Evolutionary conservation across 2,888 invertebrate species (phyloP).

Genomic region (Chesias legatella): DNA sequence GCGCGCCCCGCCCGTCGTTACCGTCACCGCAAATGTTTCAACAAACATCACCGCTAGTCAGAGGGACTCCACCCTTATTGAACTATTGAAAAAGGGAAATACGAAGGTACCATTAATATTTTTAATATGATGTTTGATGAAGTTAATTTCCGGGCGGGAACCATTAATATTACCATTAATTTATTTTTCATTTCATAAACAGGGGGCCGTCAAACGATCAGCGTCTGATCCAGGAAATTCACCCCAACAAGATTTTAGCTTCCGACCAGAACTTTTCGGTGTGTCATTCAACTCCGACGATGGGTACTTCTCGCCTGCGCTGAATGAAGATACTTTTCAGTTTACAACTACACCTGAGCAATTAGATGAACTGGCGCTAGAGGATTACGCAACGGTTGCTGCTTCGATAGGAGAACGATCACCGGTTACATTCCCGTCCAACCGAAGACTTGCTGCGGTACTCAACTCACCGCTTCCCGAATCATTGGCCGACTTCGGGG

Average conservation of each 20-base stretch:
- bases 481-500: slow-evolving; percentile 90
- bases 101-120: slow-evolving; percentile 65
- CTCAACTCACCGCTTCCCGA: slow-evolving; percentile 89
- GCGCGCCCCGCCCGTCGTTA: slow-evolving; percentile 63
- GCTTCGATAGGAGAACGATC: slow-evolving; percentile 80
- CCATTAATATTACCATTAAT: slow-evolving; percentile 1
- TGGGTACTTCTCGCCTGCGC: slow-evolving; percentile 82
- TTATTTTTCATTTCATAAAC: slow-evolving; percentile 17
- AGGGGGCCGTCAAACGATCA: slow-evolving; percentile 84
- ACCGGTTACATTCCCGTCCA: slow-evolving; percentile 83
- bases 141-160: not conserved
- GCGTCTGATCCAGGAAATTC: slow-evolving; percentile 87
- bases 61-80: slow-evolving; percentile 89
- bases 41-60: slow-evolving; percentile 56
- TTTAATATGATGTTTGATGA: slow-evolving; percentile 1
- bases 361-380: slow-evolving; percentile 82
- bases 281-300: slow-evolving; percentile 83
- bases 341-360: slow-evolving; percentile 83
- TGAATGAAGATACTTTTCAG: slow-evolving; percentile 88
- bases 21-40: slow-evolving; percentile 52
- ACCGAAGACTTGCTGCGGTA: slow-evolving; percentile 87
- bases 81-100: slow-evolving; percentile 85
- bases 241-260: slow-evolving; percentile 79
- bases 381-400: slow-evolving; percentile 81
- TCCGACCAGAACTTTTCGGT: slow-evolving; percentile 82